Conservation (phyloP, 2,888 invertebrate species). For the Dicyrtoma fusca region DNA sequence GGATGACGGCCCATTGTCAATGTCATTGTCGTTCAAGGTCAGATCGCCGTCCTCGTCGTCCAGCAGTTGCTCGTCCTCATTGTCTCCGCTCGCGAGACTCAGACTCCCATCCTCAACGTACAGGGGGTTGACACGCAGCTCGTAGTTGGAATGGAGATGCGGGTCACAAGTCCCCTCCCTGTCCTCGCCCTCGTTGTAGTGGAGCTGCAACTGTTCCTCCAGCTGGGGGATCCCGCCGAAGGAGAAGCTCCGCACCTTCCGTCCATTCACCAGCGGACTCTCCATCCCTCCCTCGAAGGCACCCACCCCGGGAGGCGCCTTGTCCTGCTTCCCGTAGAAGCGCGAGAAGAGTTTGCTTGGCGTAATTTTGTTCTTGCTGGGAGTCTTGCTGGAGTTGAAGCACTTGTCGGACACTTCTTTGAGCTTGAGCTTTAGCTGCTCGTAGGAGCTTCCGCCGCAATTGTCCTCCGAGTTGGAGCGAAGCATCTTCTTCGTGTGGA, state of each 20-base stretch:
- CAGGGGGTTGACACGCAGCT: constrained; percentile 62
- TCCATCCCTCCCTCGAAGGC: constrained; percentile 9
- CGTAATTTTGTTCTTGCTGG: constrained; percentile 39
- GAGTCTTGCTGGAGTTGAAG: constrained; percentile 44
- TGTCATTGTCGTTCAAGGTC: neutral
- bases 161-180: constrained; percentile 69
- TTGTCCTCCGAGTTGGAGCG: constrained; percentile 30
- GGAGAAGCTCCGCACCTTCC: constrained; percentile 70
- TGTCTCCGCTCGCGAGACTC: constrained; percentile 9
- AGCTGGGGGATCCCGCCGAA: constrained; percentile 74
- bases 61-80: constrained; percentile 10
- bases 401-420: constrained; percentile 55
- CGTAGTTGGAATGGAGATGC: constrained; percentile 61
- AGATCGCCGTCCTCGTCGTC: constrained; percentile 24
- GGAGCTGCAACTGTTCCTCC: constrained; percentile 65
- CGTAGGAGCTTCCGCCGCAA: constrained; percentile 45
- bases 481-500: constrained; percentile 23
- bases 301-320: constrained; percentile 26
- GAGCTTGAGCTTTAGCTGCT: constrained; percentile 52
- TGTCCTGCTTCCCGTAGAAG: constrained; percentile 23
- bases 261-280: constrained; percentile 14
- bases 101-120: constrained; percentile 65
- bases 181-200: neutral
- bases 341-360: constrained; percentile 34
- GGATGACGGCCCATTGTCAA: neutral